Conservation (phyloP, 1,140 invertebrate species). For the Ceratina calcarata region DNA sequence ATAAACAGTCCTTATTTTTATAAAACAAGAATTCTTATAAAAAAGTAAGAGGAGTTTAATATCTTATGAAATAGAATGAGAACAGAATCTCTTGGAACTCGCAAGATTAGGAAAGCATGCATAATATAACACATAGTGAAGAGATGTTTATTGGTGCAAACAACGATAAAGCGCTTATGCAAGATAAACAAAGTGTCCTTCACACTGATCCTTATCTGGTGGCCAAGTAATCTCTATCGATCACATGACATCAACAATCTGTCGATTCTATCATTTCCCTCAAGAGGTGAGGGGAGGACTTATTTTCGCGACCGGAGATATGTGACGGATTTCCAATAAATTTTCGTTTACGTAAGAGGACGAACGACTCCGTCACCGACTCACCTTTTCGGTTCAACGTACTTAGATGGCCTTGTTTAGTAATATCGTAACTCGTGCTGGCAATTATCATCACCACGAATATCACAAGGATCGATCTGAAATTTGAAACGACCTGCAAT, state of each 20-base stretch:
- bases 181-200: constrained; percentile 17
- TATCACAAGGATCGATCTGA: constrained; percentile 58
- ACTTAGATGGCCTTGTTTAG: constrained; percentile 34
- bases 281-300: too few species aligned
- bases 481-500: constrained; percentile 19
- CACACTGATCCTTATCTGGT: constrained; percentile 27
- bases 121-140: background rate
- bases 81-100: too few species aligned
- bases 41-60: background rate
- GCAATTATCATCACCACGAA: constrained; percentile 59
- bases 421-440: constrained; percentile 69
- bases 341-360: constrained; percentile 26
- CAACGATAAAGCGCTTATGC: constrained; percentile 6
- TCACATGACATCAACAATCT: background rate
- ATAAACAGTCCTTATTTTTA: too few species aligned
- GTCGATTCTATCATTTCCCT: background rate
- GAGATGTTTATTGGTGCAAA: background rate
- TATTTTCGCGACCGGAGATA: background rate
- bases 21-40: too few species aligned
- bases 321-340: background rate
- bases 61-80: background rate
- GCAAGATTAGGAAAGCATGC: background rate
- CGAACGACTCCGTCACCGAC: constrained; percentile 6
- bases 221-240: constrained; percentile 11
- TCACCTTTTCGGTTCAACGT: constrained; percentile 40